These are phyloP conservation scores for Aporophyla nigra DNA, from an alignment of 2,888 invertebrate genomes.

Conservation along the genomic window DNA sequence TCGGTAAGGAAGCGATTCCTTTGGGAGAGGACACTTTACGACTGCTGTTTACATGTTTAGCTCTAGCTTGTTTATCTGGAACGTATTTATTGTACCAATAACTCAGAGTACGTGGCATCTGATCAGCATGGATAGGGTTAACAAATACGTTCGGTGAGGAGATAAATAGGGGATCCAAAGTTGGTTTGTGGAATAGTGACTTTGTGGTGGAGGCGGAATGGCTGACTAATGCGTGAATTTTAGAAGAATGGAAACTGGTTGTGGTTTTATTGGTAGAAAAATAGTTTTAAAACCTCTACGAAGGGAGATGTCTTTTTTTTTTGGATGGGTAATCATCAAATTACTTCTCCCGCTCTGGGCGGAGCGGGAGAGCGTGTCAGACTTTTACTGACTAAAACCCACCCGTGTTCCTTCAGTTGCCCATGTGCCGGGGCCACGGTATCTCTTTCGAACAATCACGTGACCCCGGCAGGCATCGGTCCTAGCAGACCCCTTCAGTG, in stretches of 20 bases:
- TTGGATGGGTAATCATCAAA: too few relatives aligned
- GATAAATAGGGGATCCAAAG: conserved; percentile 40
- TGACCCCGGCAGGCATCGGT: too few relatives aligned
- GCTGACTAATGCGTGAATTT: background rate
- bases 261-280: background rate
- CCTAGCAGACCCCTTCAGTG: too few relatives aligned
- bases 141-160: conserved; percentile 60
- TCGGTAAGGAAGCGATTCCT: conserved; percentile 59
- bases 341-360: too few relatives aligned
- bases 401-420: too few relatives aligned
- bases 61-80: conserved; percentile 75
- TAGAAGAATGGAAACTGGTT: background rate
- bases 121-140: conserved; percentile 64
- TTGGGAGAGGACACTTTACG: conserved; percentile 69
- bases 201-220: conserved; percentile 20
- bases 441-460: too few relatives aligned
- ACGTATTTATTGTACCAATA: conserved; percentile 81
- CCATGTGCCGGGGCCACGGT: too few relatives aligned
- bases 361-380: too few relatives aligned
- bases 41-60: conserved; percentile 76
- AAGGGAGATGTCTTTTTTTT: too few relatives aligned
- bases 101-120: conserved; percentile 67
- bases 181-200: conserved; percentile 26
- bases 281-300: background rate
- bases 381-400: too few relatives aligned